phyloP scores from a whole-genome alignment of 1,140 invertebrate genomes.

The Euura lappo region DNA sequence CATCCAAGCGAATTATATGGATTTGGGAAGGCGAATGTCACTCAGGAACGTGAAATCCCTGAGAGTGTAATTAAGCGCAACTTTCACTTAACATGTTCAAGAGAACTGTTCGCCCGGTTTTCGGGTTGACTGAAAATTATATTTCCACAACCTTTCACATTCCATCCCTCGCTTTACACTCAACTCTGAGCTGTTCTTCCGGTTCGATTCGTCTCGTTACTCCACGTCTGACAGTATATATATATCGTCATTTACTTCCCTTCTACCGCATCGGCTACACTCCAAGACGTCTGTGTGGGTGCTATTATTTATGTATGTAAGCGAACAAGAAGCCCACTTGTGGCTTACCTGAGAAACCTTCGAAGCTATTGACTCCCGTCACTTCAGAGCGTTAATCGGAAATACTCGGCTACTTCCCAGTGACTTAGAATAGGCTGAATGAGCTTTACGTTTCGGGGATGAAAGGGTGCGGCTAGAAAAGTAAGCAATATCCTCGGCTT shows the following conservation, averaged over 20 bases:
- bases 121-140: not conserved
- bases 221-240: not conserved
- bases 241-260: not conserved
- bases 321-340: too few species aligned
- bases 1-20: not conserved
- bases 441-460: too few species aligned
- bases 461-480: too few species aligned
- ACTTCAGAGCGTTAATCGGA: too few species aligned
- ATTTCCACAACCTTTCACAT: not conserved
- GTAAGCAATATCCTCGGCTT: too few species aligned
- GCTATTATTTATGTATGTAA: too few species aligned
- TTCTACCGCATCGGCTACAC: not conserved
- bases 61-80: not conserved
- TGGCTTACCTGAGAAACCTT: too few species aligned
- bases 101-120: not conserved
- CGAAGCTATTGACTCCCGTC: too few species aligned
- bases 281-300: not conserved
- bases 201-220: not conserved
- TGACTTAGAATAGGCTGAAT: too few species aligned
- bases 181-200: slow-evolving; percentile 7
- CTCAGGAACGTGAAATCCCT: not conserved
- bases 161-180: not conserved
- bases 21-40: not conserved
- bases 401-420: too few species aligned
- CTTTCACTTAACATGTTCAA: not conserved